Evolutionary conservation across 2,888 invertebrate species (phyloP), one percentile per base, ranked within the genome.

Genomic region (Epinotia demarniana): DNA sequence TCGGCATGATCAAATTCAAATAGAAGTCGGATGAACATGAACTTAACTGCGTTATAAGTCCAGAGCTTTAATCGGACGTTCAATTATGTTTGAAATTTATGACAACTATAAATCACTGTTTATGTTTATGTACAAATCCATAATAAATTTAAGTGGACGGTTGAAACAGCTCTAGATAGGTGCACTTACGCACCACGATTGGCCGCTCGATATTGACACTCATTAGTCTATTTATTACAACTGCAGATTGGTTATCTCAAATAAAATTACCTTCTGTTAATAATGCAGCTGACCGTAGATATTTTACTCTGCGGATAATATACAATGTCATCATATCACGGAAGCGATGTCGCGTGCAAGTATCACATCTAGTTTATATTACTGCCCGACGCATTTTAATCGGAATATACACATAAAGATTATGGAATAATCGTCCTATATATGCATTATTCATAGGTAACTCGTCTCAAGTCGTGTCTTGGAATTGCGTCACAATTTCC

Each of bases 161-260:
- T 85, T 81, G 64, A 70, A 86, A 66, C 89, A 84, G 57, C 90
- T 91, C 89, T 83, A 78, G 81, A n/a, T 69, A 77, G 73, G 79
- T 84, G 75, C 77, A 77, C 76, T 77, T 70, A 78, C 79, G 82
- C 80, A 81, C 84, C 78, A 81, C 84, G 86, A 90, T 89, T 86
- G 86, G 85, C 80, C 83, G 84, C 85, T 87, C 85, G 89, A 90
- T 91, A 91, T 89, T 91, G 90, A 91, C 91, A 91, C 91, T 92
- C 90, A 92, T 92, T 92, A 92, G 89, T 89, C 86, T 90, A 88
- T 90, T 92, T 91, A 92, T 90, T 90, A 87, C 88, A 82, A 84
- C 85, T 89, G 86, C 87, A 91, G 91, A 91, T 92, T 88, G 83
- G 87, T 89, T 90, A 92, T 91, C 91, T 89, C 81, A 85, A 89